Percentiles rank a stretch among this genome's conserved stretches.
Evolutionary conservation across 64 coral and sea anemone genomes (phyloP).

Genomic region (Porites lutea): DNA sequence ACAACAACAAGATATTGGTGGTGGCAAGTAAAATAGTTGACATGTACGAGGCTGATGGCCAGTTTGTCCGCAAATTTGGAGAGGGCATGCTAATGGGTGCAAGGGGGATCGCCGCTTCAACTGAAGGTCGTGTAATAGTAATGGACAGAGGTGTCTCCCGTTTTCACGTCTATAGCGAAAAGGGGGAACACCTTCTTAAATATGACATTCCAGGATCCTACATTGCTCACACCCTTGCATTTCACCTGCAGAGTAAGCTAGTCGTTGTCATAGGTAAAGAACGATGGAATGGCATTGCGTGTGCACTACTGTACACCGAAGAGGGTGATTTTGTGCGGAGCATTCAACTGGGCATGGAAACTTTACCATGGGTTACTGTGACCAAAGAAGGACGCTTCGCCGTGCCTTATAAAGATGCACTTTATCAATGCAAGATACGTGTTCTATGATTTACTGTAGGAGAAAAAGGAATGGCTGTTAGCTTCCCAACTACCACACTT

Average conservation of each 20-base stretch:
- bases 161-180: slow-evolving; percentile 37
- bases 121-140: slow-evolving; percentile 21
- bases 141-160: not conserved
- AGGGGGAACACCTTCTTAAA: not conserved
- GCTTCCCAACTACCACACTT: no score
- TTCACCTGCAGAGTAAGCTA: slow-evolving; percentile 15
- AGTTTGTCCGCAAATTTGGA: slow-evolving; percentile 32
- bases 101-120: not conserved
- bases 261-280: slow-evolving; percentile 10
- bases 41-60: slow-evolving; percentile 35
- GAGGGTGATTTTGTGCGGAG: slow-evolving; percentile 4
- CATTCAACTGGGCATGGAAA: not conserved
- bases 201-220: not conserved
- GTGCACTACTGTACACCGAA: slow-evolving; percentile 19
- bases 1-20: slow-evolving; percentile 14
- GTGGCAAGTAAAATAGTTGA: not conserved
- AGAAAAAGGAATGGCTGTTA: no score
- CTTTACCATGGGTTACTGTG: not conserved
- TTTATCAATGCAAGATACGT: not conserved
- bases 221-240: not conserved
- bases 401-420: not conserved
- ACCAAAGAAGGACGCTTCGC: slow-evolving; percentile 36
- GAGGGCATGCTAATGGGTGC: not conserved
- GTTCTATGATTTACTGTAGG: no score
- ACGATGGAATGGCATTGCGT: not conserved